Conservation (phyloP, 1,140 invertebrate genomes). For the Pogonomyrmex californicus region DNA sequence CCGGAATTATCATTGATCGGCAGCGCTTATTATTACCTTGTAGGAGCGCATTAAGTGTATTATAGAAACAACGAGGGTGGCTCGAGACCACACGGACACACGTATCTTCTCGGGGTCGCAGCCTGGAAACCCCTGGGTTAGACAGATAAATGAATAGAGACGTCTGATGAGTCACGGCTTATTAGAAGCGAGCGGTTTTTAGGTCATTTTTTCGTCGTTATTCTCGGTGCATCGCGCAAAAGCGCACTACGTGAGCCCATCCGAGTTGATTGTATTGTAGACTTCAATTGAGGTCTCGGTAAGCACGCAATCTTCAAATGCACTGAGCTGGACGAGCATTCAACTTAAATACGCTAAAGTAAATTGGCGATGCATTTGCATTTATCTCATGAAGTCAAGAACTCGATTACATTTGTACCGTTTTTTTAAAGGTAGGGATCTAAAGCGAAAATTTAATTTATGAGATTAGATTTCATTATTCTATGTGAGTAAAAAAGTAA, state of each 20-base stretch:
- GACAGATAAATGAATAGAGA: constrained; percentile 74
- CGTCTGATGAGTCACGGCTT: constrained; percentile 70
- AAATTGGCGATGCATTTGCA: constrained; percentile 9
- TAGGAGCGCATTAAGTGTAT: constrained; percentile 45
- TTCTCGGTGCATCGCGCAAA: constrained; percentile 37
- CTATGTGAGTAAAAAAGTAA: not conserved
- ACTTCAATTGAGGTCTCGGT: constrained; percentile 27
- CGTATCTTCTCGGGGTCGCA: constrained; percentile 65
- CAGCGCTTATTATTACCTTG: constrained; percentile 15
- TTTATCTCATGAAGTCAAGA: not conserved
- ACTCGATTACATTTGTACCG: not conserved
- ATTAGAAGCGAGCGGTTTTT: constrained; percentile 69
- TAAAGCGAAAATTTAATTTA: not conserved
- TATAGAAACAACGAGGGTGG: constrained; percentile 53
- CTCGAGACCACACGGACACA: constrained; percentile 49
- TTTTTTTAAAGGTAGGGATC: constrained; percentile 7
- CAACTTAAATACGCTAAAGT: not conserved
- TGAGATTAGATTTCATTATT: not conserved
- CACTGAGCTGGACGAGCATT: not conserved
- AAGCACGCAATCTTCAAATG: constrained; percentile 43
- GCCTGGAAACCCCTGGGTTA: constrained; percentile 73
- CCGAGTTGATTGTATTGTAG: constrained; percentile 48
- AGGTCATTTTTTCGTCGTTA: constrained; percentile 57
- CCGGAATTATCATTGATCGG: constrained; percentile 14
- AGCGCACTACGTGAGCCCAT: constrained; percentile 32